These are phyloP conservation scores for Chesias legatella DNA, from an alignment of 2,888 invertebrate species.

Conservation along the genomic window DNA sequence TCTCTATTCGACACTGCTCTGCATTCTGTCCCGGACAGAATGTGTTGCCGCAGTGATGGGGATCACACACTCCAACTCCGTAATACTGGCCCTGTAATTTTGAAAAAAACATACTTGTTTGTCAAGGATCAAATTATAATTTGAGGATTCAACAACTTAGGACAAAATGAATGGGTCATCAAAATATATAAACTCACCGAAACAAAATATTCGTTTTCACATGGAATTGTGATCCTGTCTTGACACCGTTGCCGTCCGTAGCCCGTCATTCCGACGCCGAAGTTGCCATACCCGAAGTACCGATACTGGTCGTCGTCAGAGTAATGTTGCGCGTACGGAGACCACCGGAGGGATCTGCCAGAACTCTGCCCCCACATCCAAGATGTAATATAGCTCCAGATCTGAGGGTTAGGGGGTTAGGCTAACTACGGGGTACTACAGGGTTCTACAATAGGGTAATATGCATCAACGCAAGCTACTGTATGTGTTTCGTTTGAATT, in stretches of 20 bases:
- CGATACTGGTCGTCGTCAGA: conserved; percentile 43
- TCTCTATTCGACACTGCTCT: conserved; percentile 84
- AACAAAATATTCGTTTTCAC: conserved; percentile 91
- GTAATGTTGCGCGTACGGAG: conserved; percentile 69
- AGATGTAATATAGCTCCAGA: conserved; percentile 71
- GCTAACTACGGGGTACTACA: conserved; percentile 53
- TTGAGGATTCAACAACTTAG: background rate
- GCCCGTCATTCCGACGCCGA: conserved; percentile 49
- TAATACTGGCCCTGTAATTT: conserved; percentile 77
- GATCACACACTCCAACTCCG: conserved; percentile 85
- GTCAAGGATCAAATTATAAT: no score
- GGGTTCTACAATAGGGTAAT: conserved; percentile 9
- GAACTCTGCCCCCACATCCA: conserved; percentile 64
- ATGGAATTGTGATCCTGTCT: conserved; percentile 89
- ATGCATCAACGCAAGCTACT: no score
- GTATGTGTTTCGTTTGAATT: no score
- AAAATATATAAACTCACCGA: conserved; percentile 70
- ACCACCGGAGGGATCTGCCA: conserved; percentile 45
- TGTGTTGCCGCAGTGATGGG: conserved; percentile 88
- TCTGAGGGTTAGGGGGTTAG: conserved; percentile 58
- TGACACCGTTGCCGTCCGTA: conserved; percentile 78
- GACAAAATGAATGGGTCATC: background rate
- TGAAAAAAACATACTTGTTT: no score
- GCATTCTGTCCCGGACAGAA: conserved; percentile 81
- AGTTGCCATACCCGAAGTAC: conserved; percentile 66